phyloP scores from a whole-genome alignment of 2,888 invertebrate species.

The Caenorhabditis uteleia region DNA sequence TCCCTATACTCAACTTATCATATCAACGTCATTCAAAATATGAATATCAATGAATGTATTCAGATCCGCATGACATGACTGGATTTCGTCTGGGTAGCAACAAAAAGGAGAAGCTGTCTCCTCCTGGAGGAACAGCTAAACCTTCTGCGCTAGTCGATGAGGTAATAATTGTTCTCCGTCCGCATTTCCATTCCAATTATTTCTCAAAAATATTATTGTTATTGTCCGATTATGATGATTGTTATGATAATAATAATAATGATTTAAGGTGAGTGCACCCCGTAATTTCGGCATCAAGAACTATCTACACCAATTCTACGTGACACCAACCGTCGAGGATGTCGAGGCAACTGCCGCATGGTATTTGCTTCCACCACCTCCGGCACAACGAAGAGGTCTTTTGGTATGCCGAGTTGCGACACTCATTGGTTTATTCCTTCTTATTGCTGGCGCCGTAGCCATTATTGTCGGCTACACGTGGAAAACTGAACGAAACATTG shows the following conservation, averaged over 20 bases:
- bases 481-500: constrained; percentile 54
- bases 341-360: constrained; percentile 57
- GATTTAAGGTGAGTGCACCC: constrained; percentile 47
- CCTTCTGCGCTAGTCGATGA: constrained; percentile 59
- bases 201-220: not conserved
- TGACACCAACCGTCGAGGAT: constrained; percentile 63
- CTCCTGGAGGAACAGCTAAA: constrained; percentile 47
- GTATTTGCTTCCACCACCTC: constrained; percentile 67
- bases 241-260: not conserved
- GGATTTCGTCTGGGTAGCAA: constrained; percentile 57
- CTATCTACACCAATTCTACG: constrained; percentile 68
- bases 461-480: constrained; percentile 68
- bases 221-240: not conserved
- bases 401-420: constrained; percentile 63
- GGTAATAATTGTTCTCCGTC: constrained; percentile 10
- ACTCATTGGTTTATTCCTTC: constrained; percentile 62
- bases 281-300: constrained; percentile 64
- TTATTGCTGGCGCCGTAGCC: constrained; percentile 61
- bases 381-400: constrained; percentile 60
- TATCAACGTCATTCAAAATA: too few species aligned
- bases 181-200: not conserved
- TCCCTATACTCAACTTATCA: not conserved
- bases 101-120: constrained; percentile 59
- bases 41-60: not conserved
- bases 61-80: constrained; percentile 52